Conservation (phyloP, 1,140 invertebrate species). For the Neodiprion pinetum region DNA sequence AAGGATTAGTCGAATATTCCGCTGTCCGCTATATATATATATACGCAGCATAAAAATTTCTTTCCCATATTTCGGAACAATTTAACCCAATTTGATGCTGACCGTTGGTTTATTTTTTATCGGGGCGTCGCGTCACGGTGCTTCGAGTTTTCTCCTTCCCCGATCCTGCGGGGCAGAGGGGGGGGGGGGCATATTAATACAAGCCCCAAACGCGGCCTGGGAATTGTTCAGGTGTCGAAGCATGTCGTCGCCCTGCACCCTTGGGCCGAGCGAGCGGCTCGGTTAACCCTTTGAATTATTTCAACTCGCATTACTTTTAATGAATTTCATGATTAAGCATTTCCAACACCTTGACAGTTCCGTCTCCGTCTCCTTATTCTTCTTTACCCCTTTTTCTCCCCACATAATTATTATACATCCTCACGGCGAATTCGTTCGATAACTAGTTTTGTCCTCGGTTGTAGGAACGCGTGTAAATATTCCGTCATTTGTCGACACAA, state of each 20-base stretch:
- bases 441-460: no score
- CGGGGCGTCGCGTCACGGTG: background rate
- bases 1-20: no score
- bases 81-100: no score
- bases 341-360: conserved; percentile 30
- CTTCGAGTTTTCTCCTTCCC: background rate
- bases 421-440: no score
- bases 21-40: no score
- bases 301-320: conserved; percentile 35
- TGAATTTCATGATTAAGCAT: conserved; percentile 53
- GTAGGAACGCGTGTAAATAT: no score
- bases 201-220: conserved; percentile 39
- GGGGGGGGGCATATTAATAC: conserved; percentile 39
- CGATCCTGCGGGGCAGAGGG: background rate
- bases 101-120: no score
- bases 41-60: no score
- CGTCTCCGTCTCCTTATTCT: background rate
- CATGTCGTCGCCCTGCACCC: conserved; percentile 15
- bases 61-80: no score
- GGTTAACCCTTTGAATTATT: conserved; percentile 25
- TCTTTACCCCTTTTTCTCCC: no score
- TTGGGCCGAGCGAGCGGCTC: conserved; percentile 13
- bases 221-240: conserved; percentile 44
- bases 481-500: no score
- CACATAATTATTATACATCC: no score